Evolutionary conservation across 2,888 invertebrate species (phyloP), one percentile per base, ranked within the genome.

Genomic region (Cantharis lateralis): DNA sequence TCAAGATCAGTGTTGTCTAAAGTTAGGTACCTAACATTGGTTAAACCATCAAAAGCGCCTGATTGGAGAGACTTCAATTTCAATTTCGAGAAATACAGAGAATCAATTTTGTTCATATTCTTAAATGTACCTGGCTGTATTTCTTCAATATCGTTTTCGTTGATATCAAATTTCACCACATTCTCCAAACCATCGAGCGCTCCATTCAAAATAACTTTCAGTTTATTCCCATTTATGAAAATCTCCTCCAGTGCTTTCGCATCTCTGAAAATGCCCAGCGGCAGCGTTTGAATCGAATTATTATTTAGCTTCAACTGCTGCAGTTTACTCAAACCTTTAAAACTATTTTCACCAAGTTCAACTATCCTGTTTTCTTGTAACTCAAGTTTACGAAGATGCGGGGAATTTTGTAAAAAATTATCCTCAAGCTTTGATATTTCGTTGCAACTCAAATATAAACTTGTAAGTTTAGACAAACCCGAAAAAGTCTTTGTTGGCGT

Each of bases 1-100:
- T 20, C 28, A n/a, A 74, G 70, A 20, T 71, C 26, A n/a, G 71
- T 74, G 26, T 68, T 18, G 1, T 70, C 68, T 3, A 77, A 15
- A 4, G 61, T 77, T 20, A 77, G 20, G n/a, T 13, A 61, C 0
- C 4, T 15, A 9, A 74, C 13, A 0, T 15, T n/a, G 15, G 20
- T 69, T 16, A 70, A 28, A 9, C 70, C 74, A 10, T 62, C n/a
- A 28, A 71, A 71, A 10, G 26, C 16, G 15, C 61, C 61, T 3
- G 62, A 1, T 10, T 74, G 10, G 10, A 74, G n/a, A 32, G 16
- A 20, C 3, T 48, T 74, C 18, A 70, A 66, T 15, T 70, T 26
- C 28, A 32, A 69, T 63, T 13, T 9, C 3, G 18, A 18, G 9
- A 74, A 62, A 48, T 28, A 63, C 0, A 75, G 61, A 3, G 15